Conservation (phyloP, 1,140 invertebrate genomes). For the Lepidostoma basale region DNA sequence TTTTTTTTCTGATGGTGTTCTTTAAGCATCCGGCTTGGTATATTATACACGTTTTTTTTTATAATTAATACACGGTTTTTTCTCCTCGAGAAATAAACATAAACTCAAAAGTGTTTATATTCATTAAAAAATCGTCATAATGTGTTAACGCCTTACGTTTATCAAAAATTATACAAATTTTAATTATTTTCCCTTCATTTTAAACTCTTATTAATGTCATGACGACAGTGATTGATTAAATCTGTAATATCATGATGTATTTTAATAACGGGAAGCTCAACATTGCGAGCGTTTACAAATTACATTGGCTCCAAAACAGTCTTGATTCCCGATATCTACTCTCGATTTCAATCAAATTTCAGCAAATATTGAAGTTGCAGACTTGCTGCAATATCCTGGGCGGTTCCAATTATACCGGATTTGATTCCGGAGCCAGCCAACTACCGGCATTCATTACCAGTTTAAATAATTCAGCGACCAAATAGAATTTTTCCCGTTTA, state of each 20-base stretch:
- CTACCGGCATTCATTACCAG: neutral
- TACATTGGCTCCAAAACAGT: no score
- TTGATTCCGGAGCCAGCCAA: conserved; percentile 17
- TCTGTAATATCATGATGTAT: no score
- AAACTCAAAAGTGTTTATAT: no score
- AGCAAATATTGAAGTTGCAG: conserved; percentile 39
- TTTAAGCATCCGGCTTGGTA: no score
- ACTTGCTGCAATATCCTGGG: conserved; percentile 25
- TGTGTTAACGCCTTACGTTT: no score
- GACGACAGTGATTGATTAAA: neutral
- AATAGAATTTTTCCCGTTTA: conserved; percentile 24
- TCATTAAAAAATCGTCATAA: no score
- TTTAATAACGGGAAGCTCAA: no score
- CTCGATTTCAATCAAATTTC: conserved; percentile 38
- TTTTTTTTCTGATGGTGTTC: no score
- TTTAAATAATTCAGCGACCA: conserved; percentile 26
- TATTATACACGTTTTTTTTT: no score
- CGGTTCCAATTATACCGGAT: conserved; percentile 32
- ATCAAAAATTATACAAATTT: neutral
- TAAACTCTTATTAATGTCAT: neutral
- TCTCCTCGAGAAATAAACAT: no score
- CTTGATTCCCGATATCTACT: neutral
- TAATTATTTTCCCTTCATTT: neutral
- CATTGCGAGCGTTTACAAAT: no score
- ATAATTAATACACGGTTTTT: no score